Evolutionary conservation across 2,113 vertebrate species (phyloP), one percentile per base, ranked within the genome.

Genomic region (Nerophis ophidion): DNA sequence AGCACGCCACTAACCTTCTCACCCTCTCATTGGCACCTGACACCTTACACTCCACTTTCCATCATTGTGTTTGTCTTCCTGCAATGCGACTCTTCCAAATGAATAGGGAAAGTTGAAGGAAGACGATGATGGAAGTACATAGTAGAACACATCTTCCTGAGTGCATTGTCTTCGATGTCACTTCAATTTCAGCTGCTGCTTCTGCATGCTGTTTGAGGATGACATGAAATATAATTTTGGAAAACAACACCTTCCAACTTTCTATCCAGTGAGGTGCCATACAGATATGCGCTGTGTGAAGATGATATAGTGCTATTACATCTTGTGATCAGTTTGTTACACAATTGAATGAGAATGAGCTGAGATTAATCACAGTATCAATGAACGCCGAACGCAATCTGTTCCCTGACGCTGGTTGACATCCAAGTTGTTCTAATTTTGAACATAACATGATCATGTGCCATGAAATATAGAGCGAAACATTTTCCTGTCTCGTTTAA

Each of bases 61-160:
- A 63, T 74, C 71, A 87, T 87, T 88, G 88, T 88, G 70, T 85
- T 51, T 56, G 70, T 82, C 85, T 90, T 87, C 86, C 86, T 89
- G 86, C 74, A 69, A 71, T 68, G 74, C 47, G 63, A 59, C 68
- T 74, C 63, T 66, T 78, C 48, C 53, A 74, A 84, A 73, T 73
- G 60, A 75, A 60, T 51, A 38, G 38, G 65, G 34, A 63, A 64
- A 76, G 68, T 47, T 45, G 70, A 75, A 75, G 82, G 79, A 82
- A 85, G 35, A 88, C 79, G 70, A 77, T 70, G 51, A 67, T 71
- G 66, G 16, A 66, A 73, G 44, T 11, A 17, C 53, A 66, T 17
- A 35, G 72, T 57, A 61, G 50, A 14, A 36, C 67, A 68, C 91
- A 90, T 92, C 90, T 85, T 87, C 72, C 63, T 69, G 86, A 88